Percentiles rank a stretch among this genome's conserved stretches.
phyloP scores from a whole-genome alignment of 2,888 invertebrate genomes.

The Eupsilia transversa region DNA sequence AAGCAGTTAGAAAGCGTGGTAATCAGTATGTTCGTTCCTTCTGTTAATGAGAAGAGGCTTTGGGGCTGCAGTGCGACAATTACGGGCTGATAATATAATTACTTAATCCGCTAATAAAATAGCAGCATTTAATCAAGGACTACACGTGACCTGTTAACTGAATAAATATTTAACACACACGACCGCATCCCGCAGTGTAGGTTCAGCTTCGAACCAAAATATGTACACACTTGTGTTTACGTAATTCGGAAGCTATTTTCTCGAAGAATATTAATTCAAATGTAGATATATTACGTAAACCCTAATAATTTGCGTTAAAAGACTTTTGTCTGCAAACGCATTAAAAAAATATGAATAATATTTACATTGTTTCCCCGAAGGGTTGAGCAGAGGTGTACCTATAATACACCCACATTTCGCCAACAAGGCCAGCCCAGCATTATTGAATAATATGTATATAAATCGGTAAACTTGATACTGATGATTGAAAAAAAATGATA shows the following conservation, averaged over 20 bases:
- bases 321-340: not conserved
- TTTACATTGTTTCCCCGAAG: too few species aligned
- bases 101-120: constrained; percentile 36
- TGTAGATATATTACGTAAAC: too few species aligned
- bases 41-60: not conserved
- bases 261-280: not conserved
- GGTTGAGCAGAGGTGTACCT: too few species aligned
- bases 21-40: not conserved
- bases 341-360: not conserved
- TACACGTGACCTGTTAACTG: constrained; percentile 43
- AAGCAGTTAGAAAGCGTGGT: not conserved
- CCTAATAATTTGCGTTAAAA: too few species aligned
- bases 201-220: constrained; percentile 9
- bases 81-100: constrained; percentile 8
- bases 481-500: too few species aligned
- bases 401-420: too few species aligned
- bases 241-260: not conserved
- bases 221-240: not conserved
- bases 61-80: not conserved
- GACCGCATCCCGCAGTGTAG: constrained; percentile 13
- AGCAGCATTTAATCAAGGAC: constrained; percentile 36
- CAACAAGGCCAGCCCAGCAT: too few species aligned
- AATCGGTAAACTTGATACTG: too few species aligned
- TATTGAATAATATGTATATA: too few species aligned
- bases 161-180: constrained; percentile 45